Conservation (phyloP, 1,140 invertebrate species). For the Drusus annulatus region DNA sequence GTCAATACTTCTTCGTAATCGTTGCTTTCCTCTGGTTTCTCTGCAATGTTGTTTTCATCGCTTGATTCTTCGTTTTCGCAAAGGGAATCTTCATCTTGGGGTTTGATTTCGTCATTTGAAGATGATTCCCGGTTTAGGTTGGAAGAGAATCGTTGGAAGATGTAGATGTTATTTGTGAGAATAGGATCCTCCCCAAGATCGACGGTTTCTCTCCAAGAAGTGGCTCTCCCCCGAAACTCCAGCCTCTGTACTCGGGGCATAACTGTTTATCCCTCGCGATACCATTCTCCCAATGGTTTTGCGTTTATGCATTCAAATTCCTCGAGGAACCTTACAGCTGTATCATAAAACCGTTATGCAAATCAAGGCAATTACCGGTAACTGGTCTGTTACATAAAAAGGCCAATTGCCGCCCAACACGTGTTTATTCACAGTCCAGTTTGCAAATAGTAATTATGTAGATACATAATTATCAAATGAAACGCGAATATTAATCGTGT, state of each 20-base stretch:
- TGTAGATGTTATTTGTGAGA: slow-evolving; percentile 39
- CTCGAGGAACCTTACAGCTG: too few relatives aligned
- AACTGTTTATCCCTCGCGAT: slow-evolving; percentile 9
- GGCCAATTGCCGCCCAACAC: not conserved
- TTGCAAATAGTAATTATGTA: not conserved
- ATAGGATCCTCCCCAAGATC: not conserved
- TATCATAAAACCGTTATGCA: too few relatives aligned
- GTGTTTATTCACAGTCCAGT: slow-evolving; percentile 10
- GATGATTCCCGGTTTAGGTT: not conserved
- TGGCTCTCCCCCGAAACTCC: slow-evolving; percentile 48
- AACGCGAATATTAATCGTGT: not conserved
- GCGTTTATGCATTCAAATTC: too few relatives aligned
- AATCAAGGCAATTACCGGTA: not conserved
- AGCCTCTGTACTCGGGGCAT: slow-evolving; percentile 54
- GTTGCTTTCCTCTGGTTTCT: not conserved
- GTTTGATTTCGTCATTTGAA: not conserved
- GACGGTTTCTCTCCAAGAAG: slow-evolving; percentile 50
- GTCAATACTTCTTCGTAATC: slow-evolving; percentile 35
- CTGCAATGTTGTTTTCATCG: not conserved
- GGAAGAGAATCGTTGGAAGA: slow-evolving; percentile 3
- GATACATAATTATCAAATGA: not conserved
- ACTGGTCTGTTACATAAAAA: not conserved
- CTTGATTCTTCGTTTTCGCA: not conserved
- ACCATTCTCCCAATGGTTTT: not conserved
- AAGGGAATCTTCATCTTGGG: not conserved